phyloP scores from a whole-genome alignment of 2,888 invertebrate genomes.

The Eristalinus aeneus region DNA sequence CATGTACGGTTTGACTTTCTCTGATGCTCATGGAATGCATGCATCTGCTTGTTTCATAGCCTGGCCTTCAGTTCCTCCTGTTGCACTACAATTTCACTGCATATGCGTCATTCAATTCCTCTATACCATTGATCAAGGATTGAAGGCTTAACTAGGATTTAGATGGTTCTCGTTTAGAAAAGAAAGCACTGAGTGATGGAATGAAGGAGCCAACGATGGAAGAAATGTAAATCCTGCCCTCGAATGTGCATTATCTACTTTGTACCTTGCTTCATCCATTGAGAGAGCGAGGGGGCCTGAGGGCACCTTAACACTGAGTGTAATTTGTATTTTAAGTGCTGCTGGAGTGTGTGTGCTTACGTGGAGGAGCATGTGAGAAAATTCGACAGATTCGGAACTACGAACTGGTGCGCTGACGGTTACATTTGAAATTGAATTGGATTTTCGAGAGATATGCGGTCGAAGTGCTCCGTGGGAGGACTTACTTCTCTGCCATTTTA shows the following conservation, averaged over 20 bases:
- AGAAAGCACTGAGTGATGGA: conserved; percentile 28
- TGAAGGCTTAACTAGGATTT: conserved; percentile 57
- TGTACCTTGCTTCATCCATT: conserved; percentile 10
- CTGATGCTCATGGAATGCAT: conserved; percentile 11
- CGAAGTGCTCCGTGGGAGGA: neutral
- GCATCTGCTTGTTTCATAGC: neutral
- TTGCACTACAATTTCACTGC: neutral
- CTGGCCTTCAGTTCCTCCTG: neutral
- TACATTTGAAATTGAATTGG: neutral
- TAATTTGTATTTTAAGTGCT: conserved; percentile 23
- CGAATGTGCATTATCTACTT: conserved; percentile 42
- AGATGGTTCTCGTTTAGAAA: conserved; percentile 40
- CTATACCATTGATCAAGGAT: conserved; percentile 55
- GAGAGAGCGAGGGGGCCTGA: neutral
- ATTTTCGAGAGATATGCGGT: neutral
- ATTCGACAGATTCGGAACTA: conserved; percentile 1
- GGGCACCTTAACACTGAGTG: conserved; percentile 17
- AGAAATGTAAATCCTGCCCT: conserved; percentile 40
- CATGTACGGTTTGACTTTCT: conserved; percentile 1
- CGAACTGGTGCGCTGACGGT: neutral
- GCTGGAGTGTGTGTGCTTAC: conserved; percentile 18
- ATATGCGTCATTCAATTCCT: conserved; percentile 41
- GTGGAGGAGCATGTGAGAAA: conserved; percentile 7
- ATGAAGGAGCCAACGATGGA: conserved; percentile 5
- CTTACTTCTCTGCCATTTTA: neutral